Percentiles rank a stretch among this genome's conserved stretches.
phyloP scores from a whole-genome alignment of 2,797 vertebrate genomes.

The Lacerta viridis region DNA sequence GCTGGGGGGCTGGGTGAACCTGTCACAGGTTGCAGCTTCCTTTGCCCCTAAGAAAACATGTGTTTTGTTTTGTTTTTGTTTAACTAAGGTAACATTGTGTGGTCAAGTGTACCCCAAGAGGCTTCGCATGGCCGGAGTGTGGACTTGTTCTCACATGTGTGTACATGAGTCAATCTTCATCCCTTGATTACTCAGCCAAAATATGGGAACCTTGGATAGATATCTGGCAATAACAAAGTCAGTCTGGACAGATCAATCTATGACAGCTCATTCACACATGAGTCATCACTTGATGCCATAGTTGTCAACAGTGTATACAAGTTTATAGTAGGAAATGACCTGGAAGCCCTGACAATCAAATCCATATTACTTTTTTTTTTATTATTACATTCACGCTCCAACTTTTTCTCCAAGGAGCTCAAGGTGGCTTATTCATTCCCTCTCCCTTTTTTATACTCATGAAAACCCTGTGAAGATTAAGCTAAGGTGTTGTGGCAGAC shows the following conservation, averaged over 20 bases:
- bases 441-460: neutral
- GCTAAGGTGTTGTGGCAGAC: neutral
- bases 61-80: too few species aligned
- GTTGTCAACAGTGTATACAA: neutral
- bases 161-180: neutral
- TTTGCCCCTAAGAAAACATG: too few species aligned
- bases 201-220: neutral
- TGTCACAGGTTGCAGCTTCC: too few species aligned
- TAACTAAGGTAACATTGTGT: too few species aligned
- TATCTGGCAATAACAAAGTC: neutral
- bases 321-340: neutral
- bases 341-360: neutral
- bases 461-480: neutral
- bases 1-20: too few species aligned
- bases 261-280: neutral
- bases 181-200: neutral
- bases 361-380: neutral
- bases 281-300: neutral
- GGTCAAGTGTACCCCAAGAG: too few species aligned
- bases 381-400: neutral
- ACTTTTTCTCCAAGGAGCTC: neutral
- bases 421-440: neutral
- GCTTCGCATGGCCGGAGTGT: too few species aligned
- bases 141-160: neutral
- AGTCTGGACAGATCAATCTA: neutral